Evolutionary conservation across 2,797 vertebrate species (phyloP).

Genomic region (Artibeus jamaicensis): DNA sequence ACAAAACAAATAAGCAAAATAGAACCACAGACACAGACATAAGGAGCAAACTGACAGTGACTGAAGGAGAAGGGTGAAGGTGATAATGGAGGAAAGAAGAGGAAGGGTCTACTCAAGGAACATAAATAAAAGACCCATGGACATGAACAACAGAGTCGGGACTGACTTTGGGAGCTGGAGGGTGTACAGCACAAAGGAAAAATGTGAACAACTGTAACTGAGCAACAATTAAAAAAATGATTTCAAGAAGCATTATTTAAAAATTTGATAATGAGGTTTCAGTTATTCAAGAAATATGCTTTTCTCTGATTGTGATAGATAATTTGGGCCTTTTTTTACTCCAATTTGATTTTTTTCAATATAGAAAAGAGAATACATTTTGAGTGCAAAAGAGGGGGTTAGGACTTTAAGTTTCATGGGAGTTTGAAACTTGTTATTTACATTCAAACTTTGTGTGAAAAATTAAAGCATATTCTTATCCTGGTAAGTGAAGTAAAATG

Average conservation of each 20-base stretch:
- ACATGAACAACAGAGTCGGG: too few relatives aligned
- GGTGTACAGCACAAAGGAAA: too few relatives aligned
- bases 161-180: too few relatives aligned
- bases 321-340: background rate
- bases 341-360: background rate
- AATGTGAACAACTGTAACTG: too few relatives aligned
- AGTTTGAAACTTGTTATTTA: constrained; percentile 14
- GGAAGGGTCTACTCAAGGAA: too few relatives aligned
- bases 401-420: background rate
- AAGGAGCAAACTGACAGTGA: too few relatives aligned
- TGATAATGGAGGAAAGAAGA: too few relatives aligned
- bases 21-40: too few relatives aligned
- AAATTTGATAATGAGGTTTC: background rate
- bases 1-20: too few relatives aligned
- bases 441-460: background rate
- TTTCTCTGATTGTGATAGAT: background rate
- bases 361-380: background rate
- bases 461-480: background rate
- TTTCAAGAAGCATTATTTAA: background rate
- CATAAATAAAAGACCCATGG: too few relatives aligned
- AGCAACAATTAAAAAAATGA: too few relatives aligned
- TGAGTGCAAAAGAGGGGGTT: background rate
- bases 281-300: background rate
- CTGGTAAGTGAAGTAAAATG: constrained; percentile 17
- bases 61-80: too few relatives aligned